These are phyloP conservation scores for Eulacestoma nigropectus DNA, from an alignment of 2,113 vertebrate genomes.

Conservation along the genomic window DNA sequence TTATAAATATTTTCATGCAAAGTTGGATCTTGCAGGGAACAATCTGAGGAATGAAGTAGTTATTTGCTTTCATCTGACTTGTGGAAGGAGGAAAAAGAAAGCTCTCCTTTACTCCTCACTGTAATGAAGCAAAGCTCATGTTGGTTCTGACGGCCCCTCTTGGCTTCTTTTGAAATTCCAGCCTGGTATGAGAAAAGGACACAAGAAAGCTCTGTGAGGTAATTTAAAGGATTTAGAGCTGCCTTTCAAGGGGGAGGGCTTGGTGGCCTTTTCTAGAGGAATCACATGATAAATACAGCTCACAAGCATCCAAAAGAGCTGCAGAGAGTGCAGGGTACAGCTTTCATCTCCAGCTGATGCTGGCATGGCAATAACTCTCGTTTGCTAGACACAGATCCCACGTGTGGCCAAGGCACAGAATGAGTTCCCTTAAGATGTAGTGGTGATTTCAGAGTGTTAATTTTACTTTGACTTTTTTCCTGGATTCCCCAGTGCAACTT, in stretches of 20 bases:
- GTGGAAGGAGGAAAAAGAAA: conserved; percentile 34
- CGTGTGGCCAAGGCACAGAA: neutral
- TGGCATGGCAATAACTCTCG: neutral
- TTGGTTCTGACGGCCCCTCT: conserved; percentile 21
- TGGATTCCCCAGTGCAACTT: neutral
- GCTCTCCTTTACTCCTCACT: conserved; percentile 5
- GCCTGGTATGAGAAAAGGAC: conserved; percentile 37
- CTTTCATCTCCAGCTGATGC: neutral
- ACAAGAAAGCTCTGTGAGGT: conserved; percentile 48
- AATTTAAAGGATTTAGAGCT: conserved; percentile 55
- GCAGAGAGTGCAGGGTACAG: neutral
- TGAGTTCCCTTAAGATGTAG: neutral
- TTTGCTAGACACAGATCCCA: neutral
- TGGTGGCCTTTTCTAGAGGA: conserved; percentile 40
- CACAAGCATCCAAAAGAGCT: conserved; percentile 6
- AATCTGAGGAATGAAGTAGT: conserved; percentile 25
- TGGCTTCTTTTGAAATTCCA: conserved; percentile 44
- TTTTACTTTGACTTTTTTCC: neutral
- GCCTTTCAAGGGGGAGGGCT: conserved; percentile 21
- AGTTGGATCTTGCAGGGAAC: conserved; percentile 19
- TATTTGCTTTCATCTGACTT: conserved; percentile 34
- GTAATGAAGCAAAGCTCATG: conserved; percentile 44
- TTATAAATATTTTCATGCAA: conserved; percentile 52
- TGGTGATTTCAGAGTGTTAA: neutral
- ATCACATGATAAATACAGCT: neutral